Percentiles rank a stretch among this genome's conserved stretches.
Conservation (phyloP, 1,140 invertebrate genomes). For the Drosophila sp. region DNA sequence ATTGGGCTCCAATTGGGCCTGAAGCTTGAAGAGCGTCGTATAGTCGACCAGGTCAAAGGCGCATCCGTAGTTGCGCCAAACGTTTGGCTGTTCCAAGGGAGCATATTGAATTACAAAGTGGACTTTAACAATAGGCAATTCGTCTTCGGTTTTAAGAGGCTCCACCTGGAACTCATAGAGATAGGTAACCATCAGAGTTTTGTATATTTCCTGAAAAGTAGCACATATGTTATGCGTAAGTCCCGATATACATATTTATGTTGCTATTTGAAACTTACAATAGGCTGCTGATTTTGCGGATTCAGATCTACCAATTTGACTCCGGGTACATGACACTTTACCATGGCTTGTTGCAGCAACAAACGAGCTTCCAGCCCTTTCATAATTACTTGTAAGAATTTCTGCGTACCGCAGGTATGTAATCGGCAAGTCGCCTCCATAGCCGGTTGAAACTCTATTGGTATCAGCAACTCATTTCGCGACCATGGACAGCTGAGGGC, state of each 20-base stretch:
- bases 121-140: slow-evolving; percentile 86
- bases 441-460: slow-evolving; percentile 91
- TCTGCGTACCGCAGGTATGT: slow-evolving; percentile 91
- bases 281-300: slow-evolving; percentile 82
- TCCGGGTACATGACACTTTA: slow-evolving; percentile 84
- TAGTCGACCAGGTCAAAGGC: slow-evolving; percentile 86
- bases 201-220: slow-evolving; percentile 69
- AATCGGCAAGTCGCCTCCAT: slow-evolving; percentile 91
- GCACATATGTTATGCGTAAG: too few species aligned
- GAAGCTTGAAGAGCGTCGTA: slow-evolving; percentile 92
- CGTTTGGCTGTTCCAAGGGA: slow-evolving; percentile 83
- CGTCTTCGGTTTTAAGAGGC: slow-evolving; percentile 83
- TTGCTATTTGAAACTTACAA: slow-evolving; percentile 41
- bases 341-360: slow-evolving; percentile 86
- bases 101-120: slow-evolving; percentile 88
- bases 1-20: slow-evolving; percentile 91
- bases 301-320: slow-evolving; percentile 87
- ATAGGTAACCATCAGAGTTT: slow-evolving; percentile 88
- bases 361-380: slow-evolving; percentile 87
- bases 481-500: slow-evolving; percentile 90
- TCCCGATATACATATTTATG: not conserved
- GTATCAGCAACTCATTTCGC: slow-evolving; percentile 87
- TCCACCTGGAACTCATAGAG: slow-evolving; percentile 87
- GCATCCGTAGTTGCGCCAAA: slow-evolving; percentile 84
- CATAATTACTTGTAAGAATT: slow-evolving; percentile 91